Percentiles rank a stretch among this genome's conserved stretches.
phyloP scores from a whole-genome alignment of 2,888 invertebrate genomes.

The Zygogramma bicolorata region DNA sequence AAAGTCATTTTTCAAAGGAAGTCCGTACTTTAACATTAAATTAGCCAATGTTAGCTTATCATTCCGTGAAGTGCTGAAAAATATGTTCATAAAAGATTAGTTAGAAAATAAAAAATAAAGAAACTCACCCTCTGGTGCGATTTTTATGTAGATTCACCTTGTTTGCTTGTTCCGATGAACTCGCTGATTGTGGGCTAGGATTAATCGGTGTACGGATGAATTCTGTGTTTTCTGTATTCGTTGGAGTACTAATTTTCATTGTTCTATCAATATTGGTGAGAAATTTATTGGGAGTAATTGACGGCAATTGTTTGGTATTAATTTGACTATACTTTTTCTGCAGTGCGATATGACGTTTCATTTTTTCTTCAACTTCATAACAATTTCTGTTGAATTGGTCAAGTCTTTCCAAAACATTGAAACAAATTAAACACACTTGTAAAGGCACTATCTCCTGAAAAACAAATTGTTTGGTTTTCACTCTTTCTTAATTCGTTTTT shows the following conservation, averaged over 20 bases:
- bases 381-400: conserved; percentile 15
- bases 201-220: not conserved
- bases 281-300: not conserved
- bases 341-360: conserved; percentile 2
- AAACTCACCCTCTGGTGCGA: too few relatives aligned
- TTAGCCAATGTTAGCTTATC: conserved; percentile 5
- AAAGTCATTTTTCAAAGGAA: conserved; percentile 1
- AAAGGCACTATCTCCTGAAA: conserved; percentile 16
- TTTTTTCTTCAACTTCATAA: conserved; percentile 13
- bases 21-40: conserved; percentile 4
- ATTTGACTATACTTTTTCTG: not conserved
- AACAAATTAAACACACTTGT: conserved; percentile 11
- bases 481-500: too few relatives aligned
- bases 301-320: not conserved
- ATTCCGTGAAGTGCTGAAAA: conserved; percentile 1
- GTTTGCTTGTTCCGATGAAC: too few relatives aligned
- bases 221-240: not conserved
- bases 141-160: too few relatives aligned
- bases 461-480: too few relatives aligned
- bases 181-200: too few relatives aligned
- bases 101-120: not conserved
- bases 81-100: too few relatives aligned
- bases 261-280: not conserved
- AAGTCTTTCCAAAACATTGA: conserved; percentile 9
- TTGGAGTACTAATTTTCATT: not conserved